Evolutionary conservation across 1,140 invertebrate genomes (phyloP), one percentile per base, ranked within the genome.

Genomic region (Elymnias hypermnestra): DNA sequence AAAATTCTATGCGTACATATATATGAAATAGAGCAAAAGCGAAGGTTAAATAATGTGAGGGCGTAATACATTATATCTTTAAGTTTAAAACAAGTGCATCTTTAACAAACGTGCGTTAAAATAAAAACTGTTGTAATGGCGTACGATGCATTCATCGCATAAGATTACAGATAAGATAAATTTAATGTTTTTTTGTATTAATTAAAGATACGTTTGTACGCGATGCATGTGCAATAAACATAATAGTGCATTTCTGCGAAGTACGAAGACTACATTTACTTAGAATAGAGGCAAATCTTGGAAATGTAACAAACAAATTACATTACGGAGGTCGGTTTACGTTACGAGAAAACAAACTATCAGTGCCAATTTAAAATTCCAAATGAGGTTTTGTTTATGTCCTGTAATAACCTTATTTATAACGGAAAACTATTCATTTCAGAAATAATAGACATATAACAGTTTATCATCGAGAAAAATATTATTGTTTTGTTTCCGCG

Each of bases 171-270:
- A 33, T 33, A 33, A 33, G 29, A 33, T 33, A 33, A 33, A 33
- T 15, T 33, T 33, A 33, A 33, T 33, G 29, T 33, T 33, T 33
- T n/a, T 33, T 33, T 33, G 29, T 33, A 14, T 15, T 33, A 33
- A 33, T 33, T 33, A 33, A 33, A 4, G 13, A 31, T 31, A 12
- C 5, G 29, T 33, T 33, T 33, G 29, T 33, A 33, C 15, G 29
- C 29, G 13, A 33, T 4, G 3, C 29, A 7, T 12, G 14, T 33
- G 29, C 29, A 33, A 33, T 33, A 33, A 33, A 33, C 29, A 13
- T 33, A 33, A 33, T 33, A 15, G 29, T 10, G 29, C 29, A 15
- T 33, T 33, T 33, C 29, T 33, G 13, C 13, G 29, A 33, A 33
- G 14, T 14, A 8, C n/a, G 29, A 14, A 33, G 29, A 33, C 29